phyloP scores from a whole-genome alignment of 2,797 vertebrate species.

The Malacoctenus gilli region DNA sequence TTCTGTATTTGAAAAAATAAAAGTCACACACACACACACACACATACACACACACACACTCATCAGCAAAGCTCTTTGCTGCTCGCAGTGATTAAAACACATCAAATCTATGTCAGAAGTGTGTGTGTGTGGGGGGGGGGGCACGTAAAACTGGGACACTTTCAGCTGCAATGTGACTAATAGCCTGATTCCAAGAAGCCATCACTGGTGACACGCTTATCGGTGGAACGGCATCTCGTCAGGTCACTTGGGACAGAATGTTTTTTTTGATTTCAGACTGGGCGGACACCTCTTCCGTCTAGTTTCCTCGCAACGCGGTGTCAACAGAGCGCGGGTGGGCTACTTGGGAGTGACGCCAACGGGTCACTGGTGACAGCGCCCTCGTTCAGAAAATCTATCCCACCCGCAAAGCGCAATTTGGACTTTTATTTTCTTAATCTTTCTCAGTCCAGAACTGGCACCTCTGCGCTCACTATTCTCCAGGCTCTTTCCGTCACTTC shows the following conservation, averaged over 20 bases:
- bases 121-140: too few species aligned
- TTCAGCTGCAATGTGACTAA: conserved; percentile 8
- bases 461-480: too few species aligned
- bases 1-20: neutral
- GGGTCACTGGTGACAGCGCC: too few species aligned
- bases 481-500: too few species aligned
- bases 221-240: conserved; percentile 23
- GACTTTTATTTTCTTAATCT: too few species aligned
- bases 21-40: neutral
- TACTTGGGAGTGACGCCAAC: too few species aligned
- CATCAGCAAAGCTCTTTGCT: conserved; percentile 3
- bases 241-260: conserved; percentile 17
- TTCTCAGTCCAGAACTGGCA: too few species aligned
- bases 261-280: neutral
- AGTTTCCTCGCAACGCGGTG: too few species aligned
- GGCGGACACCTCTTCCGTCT: neutral
- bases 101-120: conserved; percentile 46
- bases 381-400: too few species aligned
- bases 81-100: conserved; percentile 39
- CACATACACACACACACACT: too few species aligned
- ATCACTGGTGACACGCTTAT: conserved; percentile 14
- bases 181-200: conserved; percentile 2
- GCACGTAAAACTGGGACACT: conserved; percentile 31
- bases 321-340: too few species aligned
- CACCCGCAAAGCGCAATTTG: too few species aligned